Evolutionary conservation across 92 coral and sea anemone species (phyloP).

Genomic region (Paragorgia papillata): DNA sequence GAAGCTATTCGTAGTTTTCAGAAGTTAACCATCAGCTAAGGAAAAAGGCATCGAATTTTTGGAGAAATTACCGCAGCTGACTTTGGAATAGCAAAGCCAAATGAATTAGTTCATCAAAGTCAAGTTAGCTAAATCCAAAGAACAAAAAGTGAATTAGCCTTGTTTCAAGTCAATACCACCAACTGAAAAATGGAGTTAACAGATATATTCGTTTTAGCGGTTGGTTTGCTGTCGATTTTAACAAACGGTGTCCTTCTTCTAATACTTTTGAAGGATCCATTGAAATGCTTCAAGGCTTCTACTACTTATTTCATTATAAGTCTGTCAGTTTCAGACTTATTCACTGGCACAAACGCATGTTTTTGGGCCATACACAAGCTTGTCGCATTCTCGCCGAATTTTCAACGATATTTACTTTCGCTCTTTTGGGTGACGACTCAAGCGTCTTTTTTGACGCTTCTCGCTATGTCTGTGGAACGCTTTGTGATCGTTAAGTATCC

Average conservation of each 20-base stretch:
- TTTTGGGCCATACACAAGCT: slow-evolving; percentile 2
- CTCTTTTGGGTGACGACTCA: slow-evolving; percentile 34
- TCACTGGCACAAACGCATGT: slow-evolving; percentile 35
- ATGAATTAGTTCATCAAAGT: no score
- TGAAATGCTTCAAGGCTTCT: slow-evolving; percentile 28
- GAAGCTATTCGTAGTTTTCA: no score
- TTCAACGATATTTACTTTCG: background rate
- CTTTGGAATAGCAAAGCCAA: no score
- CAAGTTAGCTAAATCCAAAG: background rate
- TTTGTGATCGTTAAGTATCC: slow-evolving; percentile 38
- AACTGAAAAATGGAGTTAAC: background rate
- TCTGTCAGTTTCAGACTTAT: slow-evolving; percentile 22
- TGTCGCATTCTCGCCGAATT: background rate
- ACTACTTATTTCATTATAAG: slow-evolving; percentile 34
- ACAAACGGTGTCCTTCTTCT: slow-evolving; percentile 20
- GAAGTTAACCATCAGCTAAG: no score
- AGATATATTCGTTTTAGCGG: slow-evolving; percentile 9
- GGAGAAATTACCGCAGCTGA: no score
- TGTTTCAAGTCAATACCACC: no score
- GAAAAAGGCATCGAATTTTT: no score
- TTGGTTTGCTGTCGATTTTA: background rate
- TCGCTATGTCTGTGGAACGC: slow-evolving; percentile 44
- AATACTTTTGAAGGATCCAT: slow-evolving; percentile 16
- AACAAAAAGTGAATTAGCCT: background rate
- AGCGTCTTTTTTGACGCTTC: slow-evolving; percentile 22